Conservation (phyloP, 2,888 invertebrate genomes). For the Luffia ferchaultella region DNA sequence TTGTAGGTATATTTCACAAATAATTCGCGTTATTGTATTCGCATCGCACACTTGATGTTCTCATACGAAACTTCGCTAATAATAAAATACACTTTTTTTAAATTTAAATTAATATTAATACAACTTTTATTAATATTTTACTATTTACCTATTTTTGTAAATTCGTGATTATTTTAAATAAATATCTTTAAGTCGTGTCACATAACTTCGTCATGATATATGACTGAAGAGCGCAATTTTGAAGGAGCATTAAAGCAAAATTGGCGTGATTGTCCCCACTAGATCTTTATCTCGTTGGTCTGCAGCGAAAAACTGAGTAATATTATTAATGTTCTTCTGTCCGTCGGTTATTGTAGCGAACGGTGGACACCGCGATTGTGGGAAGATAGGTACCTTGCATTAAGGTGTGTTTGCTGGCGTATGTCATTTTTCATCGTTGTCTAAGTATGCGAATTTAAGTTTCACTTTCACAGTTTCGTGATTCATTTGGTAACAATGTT, state of each 20-base stretch:
- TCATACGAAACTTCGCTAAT: too few species aligned
- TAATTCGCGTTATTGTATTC: too few species aligned
- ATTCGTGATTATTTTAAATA: too few species aligned
- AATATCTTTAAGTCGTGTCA: too few species aligned
- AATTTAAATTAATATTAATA: too few species aligned
- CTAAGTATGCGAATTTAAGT: not conserved
- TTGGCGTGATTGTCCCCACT: not conserved
- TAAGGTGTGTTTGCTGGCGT: slow-evolving; percentile 47
- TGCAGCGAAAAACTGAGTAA: slow-evolving; percentile 26
- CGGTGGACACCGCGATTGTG: slow-evolving; percentile 23
- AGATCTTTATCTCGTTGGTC: slow-evolving; percentile 4
- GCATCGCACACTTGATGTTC: too few species aligned
- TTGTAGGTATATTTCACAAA: too few species aligned
- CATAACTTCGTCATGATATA: not conserved
- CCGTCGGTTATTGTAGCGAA: slow-evolving; percentile 35
- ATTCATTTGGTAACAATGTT: too few species aligned
- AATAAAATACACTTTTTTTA: too few species aligned
- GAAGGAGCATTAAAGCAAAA: not conserved
- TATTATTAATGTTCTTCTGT: slow-evolving; percentile 59
- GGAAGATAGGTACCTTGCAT: slow-evolving; percentile 38
- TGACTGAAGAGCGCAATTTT: not conserved
- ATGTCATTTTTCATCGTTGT: slow-evolving; percentile 40
- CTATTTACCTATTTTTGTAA: too few species aligned
- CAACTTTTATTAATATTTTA: too few species aligned
- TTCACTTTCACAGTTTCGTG: not conserved